Evolutionary conservation across 2,888 invertebrate species (phyloP).

Genomic region (Eupithecia tripunctaria): DNA sequence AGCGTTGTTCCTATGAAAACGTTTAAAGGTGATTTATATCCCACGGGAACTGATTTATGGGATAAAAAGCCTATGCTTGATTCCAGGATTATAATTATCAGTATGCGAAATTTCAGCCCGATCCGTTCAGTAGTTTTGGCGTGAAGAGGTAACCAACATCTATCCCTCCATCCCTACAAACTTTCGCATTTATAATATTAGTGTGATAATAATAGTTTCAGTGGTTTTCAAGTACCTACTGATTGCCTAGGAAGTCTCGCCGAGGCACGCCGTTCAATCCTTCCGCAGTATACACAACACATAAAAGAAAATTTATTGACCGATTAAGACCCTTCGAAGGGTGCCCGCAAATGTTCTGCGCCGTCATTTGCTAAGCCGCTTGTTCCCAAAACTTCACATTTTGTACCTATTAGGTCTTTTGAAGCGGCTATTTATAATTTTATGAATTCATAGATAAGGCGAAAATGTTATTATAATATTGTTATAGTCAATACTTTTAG

Average conservation of each 20-base stretch:
- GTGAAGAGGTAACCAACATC: no score
- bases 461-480: neutral
- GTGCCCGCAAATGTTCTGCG: conserved; percentile 68
- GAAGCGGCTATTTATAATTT: conserved; percentile 41
- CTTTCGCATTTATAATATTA: no score
- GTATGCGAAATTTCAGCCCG: no score
- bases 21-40: no score
- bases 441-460: conserved; percentile 31
- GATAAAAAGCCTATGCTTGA: no score
- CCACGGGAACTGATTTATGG: no score
- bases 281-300: conserved; percentile 60
- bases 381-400: conserved; percentile 60
- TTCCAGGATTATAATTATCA: no score
- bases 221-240: neutral
- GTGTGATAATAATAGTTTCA: neutral
- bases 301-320: conserved; percentile 75
- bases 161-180: no score
- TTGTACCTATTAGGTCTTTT: conserved; percentile 45
- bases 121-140: no score
- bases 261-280: conserved; percentile 48
- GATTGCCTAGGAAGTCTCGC: conserved; percentile 34
- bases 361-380: conserved; percentile 69
- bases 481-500: neutral
- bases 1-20: no score
- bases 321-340: conserved; percentile 73